These are phyloP conservation scores for Euglossa dilemma DNA, from an alignment of 1,140 invertebrate genomes.

Conservation along the genomic window DNA sequence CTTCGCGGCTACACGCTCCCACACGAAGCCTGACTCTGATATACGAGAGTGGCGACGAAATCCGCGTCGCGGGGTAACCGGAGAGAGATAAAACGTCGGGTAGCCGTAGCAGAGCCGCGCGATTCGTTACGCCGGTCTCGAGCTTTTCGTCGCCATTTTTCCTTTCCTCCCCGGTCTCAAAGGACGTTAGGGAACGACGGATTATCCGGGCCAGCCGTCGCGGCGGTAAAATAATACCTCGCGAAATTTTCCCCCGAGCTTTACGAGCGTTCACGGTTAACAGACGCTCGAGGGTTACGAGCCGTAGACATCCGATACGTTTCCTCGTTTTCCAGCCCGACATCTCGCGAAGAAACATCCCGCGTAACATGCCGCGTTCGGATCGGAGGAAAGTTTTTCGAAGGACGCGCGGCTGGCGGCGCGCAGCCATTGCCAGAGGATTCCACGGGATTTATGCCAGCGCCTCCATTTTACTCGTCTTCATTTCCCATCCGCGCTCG, in stretches of 20 bases:
- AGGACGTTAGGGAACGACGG: neutral
- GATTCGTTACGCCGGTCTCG: constrained; percentile 25
- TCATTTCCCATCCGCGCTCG: constrained; percentile 19
- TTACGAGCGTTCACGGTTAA: neutral
- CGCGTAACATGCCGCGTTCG: no score
- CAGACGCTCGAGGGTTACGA: neutral
- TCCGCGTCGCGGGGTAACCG: constrained; percentile 27
- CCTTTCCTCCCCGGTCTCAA: no score
- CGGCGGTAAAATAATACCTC: neutral
- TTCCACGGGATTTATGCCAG: constrained; percentile 33
- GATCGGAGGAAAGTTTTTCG: neutral
- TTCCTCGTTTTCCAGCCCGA: neutral
- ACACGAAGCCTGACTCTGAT: constrained; percentile 39
- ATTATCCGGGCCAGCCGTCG: no score
- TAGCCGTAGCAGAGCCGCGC: constrained; percentile 5
- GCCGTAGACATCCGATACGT: neutral
- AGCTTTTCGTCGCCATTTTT: constrained; percentile 17
- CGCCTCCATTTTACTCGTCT: constrained; percentile 33
- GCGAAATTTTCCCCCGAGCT: neutral
- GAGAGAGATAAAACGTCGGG: constrained; percentile 33
- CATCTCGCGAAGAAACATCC: no score
- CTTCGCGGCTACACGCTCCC: constrained; percentile 26
- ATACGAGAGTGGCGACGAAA: constrained; percentile 44
- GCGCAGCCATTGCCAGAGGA: neutral
- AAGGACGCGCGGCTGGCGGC: neutral